Base-by-base conservation (phyloP, 2,113 vertebrate genomes). In the Stomatorhinus ivindoensis region DNA sequence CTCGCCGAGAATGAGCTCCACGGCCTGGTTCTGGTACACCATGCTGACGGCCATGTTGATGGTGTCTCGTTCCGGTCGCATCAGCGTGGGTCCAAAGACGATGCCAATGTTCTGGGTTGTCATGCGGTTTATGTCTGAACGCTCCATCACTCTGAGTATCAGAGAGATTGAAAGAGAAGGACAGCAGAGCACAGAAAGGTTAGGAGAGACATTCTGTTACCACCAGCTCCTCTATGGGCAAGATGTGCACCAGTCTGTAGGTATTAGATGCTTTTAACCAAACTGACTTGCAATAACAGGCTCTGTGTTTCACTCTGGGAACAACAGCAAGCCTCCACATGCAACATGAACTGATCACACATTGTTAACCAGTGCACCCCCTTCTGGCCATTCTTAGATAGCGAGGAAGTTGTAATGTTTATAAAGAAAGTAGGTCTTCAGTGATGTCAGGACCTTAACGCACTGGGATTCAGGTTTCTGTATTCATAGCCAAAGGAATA, bases 101-200 rank as follows among this genome's bases (percentile, higher is more conserved):
- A 98, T 98, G 87, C 97, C 97, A 35, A 98, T 95, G 95, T 98
- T 98, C 93, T 98, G 97, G 7, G 96, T 95, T 0, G 96, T 97
- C 98, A 99, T 98, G 83, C 97, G 96, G 93, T 98, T 99, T 84
- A 76, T 50, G 51, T 96, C 95, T 0, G 94, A 96, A 82, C 90
- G 91, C 51, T 96, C 95, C 93, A 97, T 95, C 91, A 98, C 97
- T 87, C 97, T 99, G 50, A 44, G 4, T 9, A 31, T 7, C 48
- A 48, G 55, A 88, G 13, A 73, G 61, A 50, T 35, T 31, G 86
- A 80, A 39, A 44, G 55, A 44, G 87, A 86, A 35, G 39, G 53
- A 24, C 17, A 87, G 31, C 7, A 31, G 24, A 39, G 47, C 39
- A 47, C 42, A 84, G 82, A 3, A 24, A 7, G 82, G 82, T 88